A percentile compares a stretch with the other conserved stretches of the same genome.
Conservation (phyloP, 1,140 invertebrate genomes). For the Hyposmocoma kahamanoa region DNA sequence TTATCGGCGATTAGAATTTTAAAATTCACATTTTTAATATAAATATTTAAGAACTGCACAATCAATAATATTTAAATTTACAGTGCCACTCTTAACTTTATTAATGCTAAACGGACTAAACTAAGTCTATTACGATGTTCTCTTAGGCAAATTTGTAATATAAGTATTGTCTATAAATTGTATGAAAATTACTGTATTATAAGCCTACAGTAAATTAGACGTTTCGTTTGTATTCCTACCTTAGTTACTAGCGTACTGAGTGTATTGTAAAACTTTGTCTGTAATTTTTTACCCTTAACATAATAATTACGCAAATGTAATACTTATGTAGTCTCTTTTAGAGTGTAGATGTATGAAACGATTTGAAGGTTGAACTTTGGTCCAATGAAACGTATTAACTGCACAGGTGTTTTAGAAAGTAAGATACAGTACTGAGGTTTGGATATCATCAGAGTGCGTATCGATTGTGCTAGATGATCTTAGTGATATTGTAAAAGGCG, state of each 20-base stretch:
- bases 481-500: no score
- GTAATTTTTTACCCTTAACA: constrained; percentile 13
- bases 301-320: constrained; percentile 11
- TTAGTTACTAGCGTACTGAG: constrained; percentile 18
- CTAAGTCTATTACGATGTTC: constrained; percentile 31
- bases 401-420: constrained; percentile 55
- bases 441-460: neutral
- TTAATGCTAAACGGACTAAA: constrained; percentile 14
- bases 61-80: constrained; percentile 27
- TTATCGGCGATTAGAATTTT: constrained; percentile 23
- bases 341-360: constrained; percentile 30
- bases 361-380: constrained; percentile 69
- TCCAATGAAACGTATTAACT: constrained; percentile 65
- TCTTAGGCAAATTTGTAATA: constrained; percentile 41
- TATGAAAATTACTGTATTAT: constrained; percentile 8
- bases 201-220: constrained; percentile 34
- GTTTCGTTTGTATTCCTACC: constrained; percentile 19
- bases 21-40: constrained; percentile 34
- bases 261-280: constrained; percentile 14
- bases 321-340: constrained; percentile 16
- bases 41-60: constrained; percentile 55
- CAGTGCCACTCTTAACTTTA: constrained; percentile 55
- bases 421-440: constrained; percentile 23
- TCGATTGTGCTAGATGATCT: no score
- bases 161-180: constrained; percentile 25